These are phyloP conservation scores for Leucophora obtusa DNA, from an alignment of 2,888 invertebrate species.

Conservation along the genomic window DNA sequence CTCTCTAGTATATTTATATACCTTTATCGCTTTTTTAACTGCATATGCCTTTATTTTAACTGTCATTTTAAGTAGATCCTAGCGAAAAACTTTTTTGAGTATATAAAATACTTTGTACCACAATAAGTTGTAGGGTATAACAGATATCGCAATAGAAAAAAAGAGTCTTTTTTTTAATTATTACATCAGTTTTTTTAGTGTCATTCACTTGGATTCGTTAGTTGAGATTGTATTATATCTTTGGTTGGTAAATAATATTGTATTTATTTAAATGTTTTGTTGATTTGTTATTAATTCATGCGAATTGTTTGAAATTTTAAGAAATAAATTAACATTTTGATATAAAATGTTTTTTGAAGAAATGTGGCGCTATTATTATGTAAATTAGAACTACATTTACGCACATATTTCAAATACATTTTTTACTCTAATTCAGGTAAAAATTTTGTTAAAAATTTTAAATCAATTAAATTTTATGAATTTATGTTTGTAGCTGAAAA, in stretches of 20 bases:
- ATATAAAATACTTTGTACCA: not conserved
- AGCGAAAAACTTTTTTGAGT: too few relatives aligned
- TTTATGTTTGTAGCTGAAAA: not conserved
- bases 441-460: not conserved
- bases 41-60: too few relatives aligned
- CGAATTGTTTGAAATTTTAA: not conserved
- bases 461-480: slow-evolving; percentile 10
- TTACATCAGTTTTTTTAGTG: slow-evolving; percentile 37
- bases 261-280: slow-evolving; percentile 3
- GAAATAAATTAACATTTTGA: not conserved
- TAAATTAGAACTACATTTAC: not conserved
- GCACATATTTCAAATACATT: not conserved
- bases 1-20: too few relatives aligned
- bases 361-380: not conserved
- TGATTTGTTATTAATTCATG: not conserved
- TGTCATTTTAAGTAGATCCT: too few relatives aligned
- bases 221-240: not conserved
- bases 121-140: not conserved
- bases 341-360: not conserved
- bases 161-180: slow-evolving; percentile 17
- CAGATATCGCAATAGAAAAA: not conserved
- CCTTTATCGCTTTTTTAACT: too few relatives aligned
- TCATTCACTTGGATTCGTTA: slow-evolving; percentile 6
- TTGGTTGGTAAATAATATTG: slow-evolving; percentile 1
- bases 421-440: not conserved